Evolutionary conservation across 2,797 vertebrate species (phyloP), one percentile per base, ranked within the genome.

Genomic region (Adelosebastes latens): DNA sequence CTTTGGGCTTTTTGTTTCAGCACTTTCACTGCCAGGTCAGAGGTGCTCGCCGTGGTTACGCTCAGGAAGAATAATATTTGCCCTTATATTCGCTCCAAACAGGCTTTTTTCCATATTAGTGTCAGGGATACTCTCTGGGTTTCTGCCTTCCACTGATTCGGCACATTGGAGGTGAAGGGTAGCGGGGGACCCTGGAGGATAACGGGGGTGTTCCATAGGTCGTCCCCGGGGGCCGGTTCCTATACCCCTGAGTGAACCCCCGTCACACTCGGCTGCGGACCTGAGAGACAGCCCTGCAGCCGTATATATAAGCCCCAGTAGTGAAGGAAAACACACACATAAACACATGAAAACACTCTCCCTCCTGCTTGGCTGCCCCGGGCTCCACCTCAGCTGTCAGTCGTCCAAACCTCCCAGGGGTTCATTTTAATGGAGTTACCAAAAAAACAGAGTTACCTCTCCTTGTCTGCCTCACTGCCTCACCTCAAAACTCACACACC

Each of bases 51-150:
- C 92, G 95, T 95, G 96, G 96, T 96, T 95, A 96, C 95, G 92
- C 94, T 95, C 95, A 96, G 96, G 95, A 96, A 96, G 95, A 96
- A 96, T 96, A 96, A 96, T 96, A 96, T 96, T 96, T 96, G 94
- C 94, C 89, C 94, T 95, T 90, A 94, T 94, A 95, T 96, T 96
- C 95, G 92, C 91, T 96, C 95, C 95, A 96, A 96, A 96, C 94
- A 95, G 92, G 94, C 88, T 95, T 95, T 95, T 96, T 96, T 96
- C 95, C 95, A 95, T 95, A 95, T 96, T 96, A 95, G 93, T 95
- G 95, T 96, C 95, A 96, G 93, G 95, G 95, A 95, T 95, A 94
- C 90, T 94, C 91, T 85, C 88, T 69, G 86, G 83, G 81, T 94
- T 94, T 92, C 89, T 94, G 86, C 88, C 92, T 93, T 94, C 87